Evolutionary conservation across 2,113 vertebrate genomes (phyloP), one percentile per base, ranked within the genome.

Genomic region (Lepisosteus osseus): DNA sequence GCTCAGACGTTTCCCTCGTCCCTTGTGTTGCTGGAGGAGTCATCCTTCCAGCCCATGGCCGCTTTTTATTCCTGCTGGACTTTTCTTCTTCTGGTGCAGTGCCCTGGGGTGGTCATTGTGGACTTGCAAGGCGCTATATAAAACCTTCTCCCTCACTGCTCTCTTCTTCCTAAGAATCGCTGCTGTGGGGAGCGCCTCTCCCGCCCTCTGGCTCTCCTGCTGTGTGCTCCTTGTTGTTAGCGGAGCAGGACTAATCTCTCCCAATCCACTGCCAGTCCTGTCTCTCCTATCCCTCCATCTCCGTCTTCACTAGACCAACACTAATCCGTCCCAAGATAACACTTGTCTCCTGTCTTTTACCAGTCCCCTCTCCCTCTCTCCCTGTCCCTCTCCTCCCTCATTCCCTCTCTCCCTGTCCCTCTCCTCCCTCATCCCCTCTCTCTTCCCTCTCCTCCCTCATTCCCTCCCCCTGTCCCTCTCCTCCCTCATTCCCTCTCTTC

Each of bases 291-390:
- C 80, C 71, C 65, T 76, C 71, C 79, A 75, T 68, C 68, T 68
- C 79, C 82, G 77, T 76, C 71, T 41, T 72, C 80, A 79, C 80
- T 73, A 74, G 68, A 75, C 57, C 65, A 47, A 71, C 76, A 83
- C 70, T 73, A 51, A 29, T 45, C 77, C 69, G 71, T 76, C 71
- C 62, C 56, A 29, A 40, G 47, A 72, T 69, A 41, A 5, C 29
- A 69, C 74, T 44, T 54, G 66, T 56, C 57, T 17, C 78, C 54
- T 66, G 54, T 69, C 61, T 4, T n/a, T 47, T 61, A 59, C 63
- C 15, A 63, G 67, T 15, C 7, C 47, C 11, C 56, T 15, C 54
- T 47, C 56, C 62, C 69, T 62, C 55, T 61, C 55, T 45, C 6
- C 7, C 2, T 41, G 6, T 45, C 40, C 7, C 4, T 41, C 17